These are phyloP conservation scores for Clarias macrocephalus DNA, from an alignment of 2,113 vertebrate species.

Conservation along the genomic window DNA sequence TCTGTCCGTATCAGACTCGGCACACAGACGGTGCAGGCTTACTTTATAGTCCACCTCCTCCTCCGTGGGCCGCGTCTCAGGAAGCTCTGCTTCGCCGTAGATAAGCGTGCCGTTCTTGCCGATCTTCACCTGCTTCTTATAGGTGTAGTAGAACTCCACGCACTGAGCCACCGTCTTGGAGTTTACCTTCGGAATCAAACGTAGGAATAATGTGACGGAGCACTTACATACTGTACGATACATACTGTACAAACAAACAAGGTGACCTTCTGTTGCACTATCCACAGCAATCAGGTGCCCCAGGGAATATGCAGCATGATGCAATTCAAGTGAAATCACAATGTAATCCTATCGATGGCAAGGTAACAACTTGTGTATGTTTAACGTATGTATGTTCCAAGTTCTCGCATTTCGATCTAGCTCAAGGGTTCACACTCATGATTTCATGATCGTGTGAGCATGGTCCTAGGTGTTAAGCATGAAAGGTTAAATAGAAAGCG, in stretches of 20 bases:
- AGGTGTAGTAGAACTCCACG: conserved; percentile 97
- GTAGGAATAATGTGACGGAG: not conserved
- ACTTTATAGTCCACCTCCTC: conserved; percentile 87
- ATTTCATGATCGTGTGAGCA: not conserved
- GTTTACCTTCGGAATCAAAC: conserved; percentile 78
- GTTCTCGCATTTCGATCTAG: not conserved
- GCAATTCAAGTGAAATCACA: not conserved
- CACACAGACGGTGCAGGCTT: conserved; percentile 45
- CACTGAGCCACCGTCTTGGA: conserved; percentile 96
- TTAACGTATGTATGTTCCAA: not conserved
- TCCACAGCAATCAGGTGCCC: not conserved
- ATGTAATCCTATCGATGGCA: not conserved
- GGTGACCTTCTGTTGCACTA: not conserved
- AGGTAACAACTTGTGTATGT: not conserved
- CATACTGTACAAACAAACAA: not conserved
- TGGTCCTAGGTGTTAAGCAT: not conserved
- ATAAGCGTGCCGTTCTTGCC: conserved; percentile 88
- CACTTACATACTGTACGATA: not conserved
- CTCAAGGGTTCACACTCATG: no score
- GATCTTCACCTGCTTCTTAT: conserved; percentile 95
- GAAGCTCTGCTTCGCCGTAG: conserved; percentile 83
- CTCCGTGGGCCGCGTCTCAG: conserved; percentile 73
- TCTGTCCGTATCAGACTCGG: not conserved
- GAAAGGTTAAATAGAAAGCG: not conserved
- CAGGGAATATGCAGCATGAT: not conserved